Conservation (phyloP, 2,797 vertebrate species). For the Cryptoblepharus egeriae region DNA sequence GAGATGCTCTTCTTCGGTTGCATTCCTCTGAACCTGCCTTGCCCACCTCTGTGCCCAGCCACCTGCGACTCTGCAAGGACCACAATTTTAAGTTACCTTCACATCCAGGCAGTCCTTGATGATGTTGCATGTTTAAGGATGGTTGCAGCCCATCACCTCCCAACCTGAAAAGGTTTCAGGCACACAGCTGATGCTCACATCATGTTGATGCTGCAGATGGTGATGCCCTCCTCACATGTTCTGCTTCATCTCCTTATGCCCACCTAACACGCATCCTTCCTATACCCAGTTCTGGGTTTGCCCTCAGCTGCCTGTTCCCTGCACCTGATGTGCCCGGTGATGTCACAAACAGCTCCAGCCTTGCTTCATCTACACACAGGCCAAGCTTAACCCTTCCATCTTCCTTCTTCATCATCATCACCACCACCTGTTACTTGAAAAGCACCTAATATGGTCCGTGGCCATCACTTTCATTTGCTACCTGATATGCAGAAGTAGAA, state of each 20-base stretch:
- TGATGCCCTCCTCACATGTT: too few relatives aligned
- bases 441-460: too few relatives aligned
- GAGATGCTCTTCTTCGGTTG: not conserved
- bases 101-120: not conserved
- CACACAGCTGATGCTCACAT: not conserved
- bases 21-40: too few relatives aligned
- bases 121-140: not conserved
- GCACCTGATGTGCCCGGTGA: not conserved
- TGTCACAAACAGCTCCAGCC: constrained; percentile 8
- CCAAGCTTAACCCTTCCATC: not conserved
- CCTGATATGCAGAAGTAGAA: not conserved
- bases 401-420: too few relatives aligned
- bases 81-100: not conserved
- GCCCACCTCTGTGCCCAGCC: not conserved
- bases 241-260: too few relatives aligned
- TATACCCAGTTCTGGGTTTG: not conserved
- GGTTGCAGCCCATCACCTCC: not conserved
- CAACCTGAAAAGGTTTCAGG: not conserved
- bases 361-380: not conserved
- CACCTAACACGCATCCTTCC: not conserved
- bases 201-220: not conserved
- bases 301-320: not conserved
- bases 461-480: not conserved
- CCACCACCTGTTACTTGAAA: not conserved
- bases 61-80: not conserved